Percentiles rank a stretch among this genome's conserved stretches.
Conservation (phyloP, 2,797 vertebrate species). For the Fratercula arctica region DNA sequence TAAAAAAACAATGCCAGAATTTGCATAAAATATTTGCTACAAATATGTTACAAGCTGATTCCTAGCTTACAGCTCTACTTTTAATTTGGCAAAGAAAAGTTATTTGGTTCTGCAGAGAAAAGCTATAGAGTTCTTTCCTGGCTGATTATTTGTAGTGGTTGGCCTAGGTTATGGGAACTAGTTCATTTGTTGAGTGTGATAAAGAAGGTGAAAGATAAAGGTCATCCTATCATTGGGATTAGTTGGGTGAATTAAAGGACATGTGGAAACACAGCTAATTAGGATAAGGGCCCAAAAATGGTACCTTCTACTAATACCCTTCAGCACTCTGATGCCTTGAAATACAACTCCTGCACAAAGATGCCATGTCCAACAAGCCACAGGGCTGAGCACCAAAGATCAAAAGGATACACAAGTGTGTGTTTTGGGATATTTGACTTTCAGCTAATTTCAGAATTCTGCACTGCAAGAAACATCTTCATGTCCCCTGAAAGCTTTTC, state of each 20-base stretch:
- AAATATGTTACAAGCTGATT: neutral
- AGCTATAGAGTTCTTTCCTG: neutral
- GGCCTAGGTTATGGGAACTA: constrained; percentile 32
- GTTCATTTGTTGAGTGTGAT: constrained; percentile 35
- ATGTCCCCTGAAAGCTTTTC: neutral
- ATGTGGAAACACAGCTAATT: constrained; percentile 17
- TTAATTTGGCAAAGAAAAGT: constrained; percentile 14
- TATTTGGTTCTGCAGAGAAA: constrained; percentile 24
- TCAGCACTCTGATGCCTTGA: neutral
- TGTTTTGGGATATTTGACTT: neutral
- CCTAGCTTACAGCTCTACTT: neutral
- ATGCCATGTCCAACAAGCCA: neutral
- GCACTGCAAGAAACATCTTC: neutral
- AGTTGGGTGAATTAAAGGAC: constrained; percentile 47
- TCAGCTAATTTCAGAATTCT: constrained; percentile 13
- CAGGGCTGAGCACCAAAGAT: constrained; percentile 7
- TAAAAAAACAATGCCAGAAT: neutral
- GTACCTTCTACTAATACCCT: neutral
- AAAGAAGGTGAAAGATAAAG: constrained; percentile 52
- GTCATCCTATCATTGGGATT: constrained; percentile 8
- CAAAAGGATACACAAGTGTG: neutral
- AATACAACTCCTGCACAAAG: neutral
- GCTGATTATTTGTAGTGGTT: constrained; percentile 11
- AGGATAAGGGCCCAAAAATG: constrained; percentile 5
- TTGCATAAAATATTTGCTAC: neutral